A percentile compares a stretch with the other conserved stretches of the same genome.
These are phyloP conservation scores for Gymnorhina tibicen DNA, from an alignment of 2,113 vertebrate species.

Conservation along the genomic window DNA sequence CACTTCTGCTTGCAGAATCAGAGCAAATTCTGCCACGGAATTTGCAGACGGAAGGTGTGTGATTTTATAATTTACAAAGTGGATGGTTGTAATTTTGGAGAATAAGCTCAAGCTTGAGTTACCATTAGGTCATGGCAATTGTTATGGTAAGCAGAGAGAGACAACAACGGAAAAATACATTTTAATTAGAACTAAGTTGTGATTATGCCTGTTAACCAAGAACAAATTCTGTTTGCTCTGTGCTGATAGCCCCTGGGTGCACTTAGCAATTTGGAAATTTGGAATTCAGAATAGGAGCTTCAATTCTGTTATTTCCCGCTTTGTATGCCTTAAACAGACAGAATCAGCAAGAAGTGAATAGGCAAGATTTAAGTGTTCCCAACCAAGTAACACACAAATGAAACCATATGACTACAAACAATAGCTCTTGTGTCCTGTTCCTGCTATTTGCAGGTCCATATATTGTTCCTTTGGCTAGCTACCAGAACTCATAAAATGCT, in stretches of 20 bases:
- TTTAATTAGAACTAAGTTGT: background rate
- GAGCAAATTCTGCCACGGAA: background rate
- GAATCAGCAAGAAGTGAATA: background rate
- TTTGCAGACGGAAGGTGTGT: background rate
- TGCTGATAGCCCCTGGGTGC: background rate
- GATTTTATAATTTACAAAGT: background rate
- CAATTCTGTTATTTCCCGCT: background rate
- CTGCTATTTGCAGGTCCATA: slow-evolving; percentile 30
- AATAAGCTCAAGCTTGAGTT: background rate
- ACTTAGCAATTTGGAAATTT: background rate
- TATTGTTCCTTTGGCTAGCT: slow-evolving; percentile 32
- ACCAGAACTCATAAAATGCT: slow-evolving; percentile 46
- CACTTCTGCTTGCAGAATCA: background rate
- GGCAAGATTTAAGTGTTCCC: background rate
- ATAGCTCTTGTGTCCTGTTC: slow-evolving; percentile 34
- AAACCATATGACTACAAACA: slow-evolving; percentile 21
- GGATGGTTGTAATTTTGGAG: background rate
- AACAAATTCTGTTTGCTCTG: background rate
- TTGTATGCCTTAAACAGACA: background rate
- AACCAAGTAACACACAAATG: slow-evolving; percentile 3
- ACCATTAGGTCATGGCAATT: background rate
- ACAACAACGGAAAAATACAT: background rate
- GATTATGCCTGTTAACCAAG: background rate
- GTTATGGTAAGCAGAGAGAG: background rate
- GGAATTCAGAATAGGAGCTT: background rate